phyloP scores from a whole-genome alignment of 1,140 invertebrate species.

The Fopius arisanus region DNA sequence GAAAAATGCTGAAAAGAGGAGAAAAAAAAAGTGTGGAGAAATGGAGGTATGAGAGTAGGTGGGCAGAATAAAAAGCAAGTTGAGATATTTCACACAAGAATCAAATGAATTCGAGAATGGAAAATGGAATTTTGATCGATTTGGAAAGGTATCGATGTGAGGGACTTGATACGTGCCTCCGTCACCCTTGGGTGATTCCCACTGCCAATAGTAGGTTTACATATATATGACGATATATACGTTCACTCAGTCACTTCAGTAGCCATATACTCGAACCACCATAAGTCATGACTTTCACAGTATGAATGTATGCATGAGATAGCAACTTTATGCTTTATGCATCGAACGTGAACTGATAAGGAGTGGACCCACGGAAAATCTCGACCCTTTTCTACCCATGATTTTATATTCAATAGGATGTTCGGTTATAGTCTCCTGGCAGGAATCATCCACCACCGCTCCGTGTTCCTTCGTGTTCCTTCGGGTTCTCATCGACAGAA shows the following conservation, averaged over 20 bases:
- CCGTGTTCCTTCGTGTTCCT: not conserved
- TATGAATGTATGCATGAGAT: slow-evolving; percentile 65
- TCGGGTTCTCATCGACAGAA: not conserved
- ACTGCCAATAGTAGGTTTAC: not conserved
- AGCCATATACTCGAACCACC: slow-evolving; percentile 40
- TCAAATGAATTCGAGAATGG: slow-evolving; percentile 33
- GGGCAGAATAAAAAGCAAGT: not conserved
- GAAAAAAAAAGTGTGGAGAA: not conserved
- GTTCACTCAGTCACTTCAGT: slow-evolving; percentile 18
- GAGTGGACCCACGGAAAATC: slow-evolving; percentile 29
- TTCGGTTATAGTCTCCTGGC: not conserved
- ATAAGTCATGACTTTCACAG: slow-evolving; percentile 56
- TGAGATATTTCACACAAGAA: not conserved
- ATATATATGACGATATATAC: slow-evolving; percentile 18
- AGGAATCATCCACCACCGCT: not conserved
- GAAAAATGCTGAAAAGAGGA: not conserved
- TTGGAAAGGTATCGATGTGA: not conserved
- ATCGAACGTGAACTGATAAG: slow-evolving; percentile 60
- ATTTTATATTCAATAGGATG: slow-evolving; percentile 1
- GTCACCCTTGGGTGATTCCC: slow-evolving; percentile 56
- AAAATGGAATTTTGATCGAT: slow-evolving; percentile 34
- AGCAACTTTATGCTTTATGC: slow-evolving; percentile 64
- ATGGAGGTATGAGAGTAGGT: slow-evolving; percentile 14
- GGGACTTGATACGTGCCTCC: slow-evolving; percentile 55
- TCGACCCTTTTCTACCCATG: not conserved